Conservation (phyloP, 1,140 invertebrate species). For the Drosophila pachea region DNA sequence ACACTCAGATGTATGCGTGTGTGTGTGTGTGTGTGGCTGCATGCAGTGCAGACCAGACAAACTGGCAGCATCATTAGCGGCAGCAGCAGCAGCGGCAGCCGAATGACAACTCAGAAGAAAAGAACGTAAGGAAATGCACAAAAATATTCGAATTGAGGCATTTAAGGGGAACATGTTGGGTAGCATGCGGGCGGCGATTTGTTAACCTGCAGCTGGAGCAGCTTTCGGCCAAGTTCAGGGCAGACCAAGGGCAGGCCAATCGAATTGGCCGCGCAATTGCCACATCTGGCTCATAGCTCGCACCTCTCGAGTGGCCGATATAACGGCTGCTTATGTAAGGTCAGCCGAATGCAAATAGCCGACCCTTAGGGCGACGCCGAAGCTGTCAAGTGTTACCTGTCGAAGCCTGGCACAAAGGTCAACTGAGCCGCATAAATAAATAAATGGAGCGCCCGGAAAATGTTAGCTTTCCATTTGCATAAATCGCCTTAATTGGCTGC, state of each 20-base stretch:
- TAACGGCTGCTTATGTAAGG: conserved; percentile 54
- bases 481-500: conserved; percentile 62
- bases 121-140: no score
- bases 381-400: conserved; percentile 56
- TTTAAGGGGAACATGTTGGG: no score
- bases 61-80: not conserved
- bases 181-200: no score
- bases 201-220: no score
- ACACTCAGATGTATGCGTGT: no score
- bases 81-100: conserved; percentile 16
- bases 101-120: no score
- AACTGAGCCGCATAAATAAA: conserved; percentile 30
- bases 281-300: not conserved
- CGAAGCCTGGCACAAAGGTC: conserved; percentile 47
- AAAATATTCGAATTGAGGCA: no score
- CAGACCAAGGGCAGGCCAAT: no score
- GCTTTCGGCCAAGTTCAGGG: no score
- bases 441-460: conserved; percentile 28
- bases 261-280: conserved; percentile 19
- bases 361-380: conserved; percentile 26
- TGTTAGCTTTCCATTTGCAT: conserved; percentile 32
- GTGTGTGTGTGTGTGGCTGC: no score
- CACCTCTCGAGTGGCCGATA: not conserved
- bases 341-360: conserved; percentile 58
- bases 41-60: not conserved